Conservation (phyloP, 2,888 invertebrate species). For the Seira sanloemensis region DNA sequence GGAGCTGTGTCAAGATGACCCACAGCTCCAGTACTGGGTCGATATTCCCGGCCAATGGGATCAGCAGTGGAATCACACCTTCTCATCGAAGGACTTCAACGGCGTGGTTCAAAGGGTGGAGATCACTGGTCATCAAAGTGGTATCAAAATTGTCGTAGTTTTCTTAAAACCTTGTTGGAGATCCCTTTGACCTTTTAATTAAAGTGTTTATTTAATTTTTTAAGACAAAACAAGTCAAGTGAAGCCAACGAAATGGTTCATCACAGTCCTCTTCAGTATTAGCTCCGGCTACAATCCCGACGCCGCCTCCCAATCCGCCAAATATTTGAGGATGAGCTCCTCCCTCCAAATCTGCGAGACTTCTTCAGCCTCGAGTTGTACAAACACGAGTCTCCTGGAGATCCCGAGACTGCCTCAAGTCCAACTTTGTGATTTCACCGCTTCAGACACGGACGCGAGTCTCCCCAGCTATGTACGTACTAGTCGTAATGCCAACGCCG, state of each 20-base stretch:
- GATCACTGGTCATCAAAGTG: slow-evolving; percentile 13
- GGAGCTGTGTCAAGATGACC: slow-evolving; percentile 30
- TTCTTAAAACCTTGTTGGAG: too few species aligned
- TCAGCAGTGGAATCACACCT: slow-evolving; percentile 38
- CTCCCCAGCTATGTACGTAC: slow-evolving; percentile 46
- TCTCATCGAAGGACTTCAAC: slow-evolving; percentile 20
- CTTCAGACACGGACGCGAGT: neutral
- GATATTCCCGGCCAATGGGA: slow-evolving; percentile 39
- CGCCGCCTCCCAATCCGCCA: neutral
- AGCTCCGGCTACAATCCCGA: neutral
- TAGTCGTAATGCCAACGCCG: slow-evolving; percentile 52
- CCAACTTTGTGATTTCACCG: slow-evolving; percentile 39
- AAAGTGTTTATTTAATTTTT: neutral
- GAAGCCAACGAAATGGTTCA: slow-evolving; percentile 46
- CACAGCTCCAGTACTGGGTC: slow-evolving; percentile 27
- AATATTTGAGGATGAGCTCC: slow-evolving; percentile 27
- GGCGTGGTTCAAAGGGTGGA: slow-evolving; percentile 23
- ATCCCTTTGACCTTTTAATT: too few species aligned
- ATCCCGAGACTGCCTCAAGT: slow-evolving; percentile 33
- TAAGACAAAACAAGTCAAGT: neutral
- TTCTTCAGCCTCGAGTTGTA: slow-evolving; percentile 18
- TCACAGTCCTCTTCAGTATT: slow-evolving; percentile 42
- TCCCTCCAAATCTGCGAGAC: slow-evolving; percentile 37
- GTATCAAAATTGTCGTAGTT: neutral
- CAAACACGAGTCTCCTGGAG: slow-evolving; percentile 29